These are phyloP conservation scores for Eulemur coronatus DNA, from an alignment of 2,797 vertebrate genomes.

Conservation along the genomic window DNA sequence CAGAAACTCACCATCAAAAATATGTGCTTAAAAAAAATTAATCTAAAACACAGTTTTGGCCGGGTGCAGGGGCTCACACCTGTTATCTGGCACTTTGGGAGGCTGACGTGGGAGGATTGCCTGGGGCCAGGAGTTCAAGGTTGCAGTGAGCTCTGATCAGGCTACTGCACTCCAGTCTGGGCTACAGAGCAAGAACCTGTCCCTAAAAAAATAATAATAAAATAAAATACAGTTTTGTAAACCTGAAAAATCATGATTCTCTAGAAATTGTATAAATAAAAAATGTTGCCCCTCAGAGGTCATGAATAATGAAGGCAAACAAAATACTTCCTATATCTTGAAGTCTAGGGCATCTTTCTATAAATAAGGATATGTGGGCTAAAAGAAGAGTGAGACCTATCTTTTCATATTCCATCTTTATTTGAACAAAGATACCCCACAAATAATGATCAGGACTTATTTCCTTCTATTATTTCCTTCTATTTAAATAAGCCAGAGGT, in stretches of 20 bases:
- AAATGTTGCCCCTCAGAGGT: background rate
- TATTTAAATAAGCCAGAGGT: background rate
- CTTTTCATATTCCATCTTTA: background rate
- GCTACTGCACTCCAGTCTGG: too few relatives aligned
- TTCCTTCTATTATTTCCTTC: constrained; percentile 1
- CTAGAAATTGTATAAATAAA: constrained; percentile 17
- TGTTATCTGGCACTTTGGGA: too few relatives aligned
- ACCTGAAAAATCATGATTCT: background rate
- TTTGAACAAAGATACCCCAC: constrained; percentile 17
- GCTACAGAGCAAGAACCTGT: too few relatives aligned
- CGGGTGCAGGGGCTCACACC: too few relatives aligned
- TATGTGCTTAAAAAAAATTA: background rate
- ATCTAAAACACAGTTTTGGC: background rate
- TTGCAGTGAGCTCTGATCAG: too few relatives aligned
- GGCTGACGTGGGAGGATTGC: too few relatives aligned
- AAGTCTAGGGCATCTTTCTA: background rate
- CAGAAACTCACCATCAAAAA: background rate
- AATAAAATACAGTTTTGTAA: background rate
- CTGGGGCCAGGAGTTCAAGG: too few relatives aligned
- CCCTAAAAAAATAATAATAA: too few relatives aligned
- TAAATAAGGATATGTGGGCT: background rate
- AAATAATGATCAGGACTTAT: background rate
- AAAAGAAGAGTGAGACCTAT: background rate
- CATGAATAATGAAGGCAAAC: background rate
- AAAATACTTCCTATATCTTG: constrained; percentile 26